phyloP scores from a whole-genome alignment of 2,113 vertebrate genomes.

The Lampris megalopsis region DNA sequence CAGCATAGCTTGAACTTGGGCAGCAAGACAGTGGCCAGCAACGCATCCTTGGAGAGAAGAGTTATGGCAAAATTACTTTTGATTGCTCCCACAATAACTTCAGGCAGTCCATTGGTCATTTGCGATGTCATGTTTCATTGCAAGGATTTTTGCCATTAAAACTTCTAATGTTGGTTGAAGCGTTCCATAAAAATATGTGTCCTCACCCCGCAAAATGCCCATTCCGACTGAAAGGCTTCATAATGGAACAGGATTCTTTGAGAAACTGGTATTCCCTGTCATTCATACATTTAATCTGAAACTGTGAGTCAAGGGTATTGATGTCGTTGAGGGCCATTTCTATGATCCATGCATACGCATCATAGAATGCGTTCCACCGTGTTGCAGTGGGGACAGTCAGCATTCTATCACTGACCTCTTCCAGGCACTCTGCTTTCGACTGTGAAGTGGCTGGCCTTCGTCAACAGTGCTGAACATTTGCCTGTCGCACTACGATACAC shows the following conservation, averaged over 20 bases:
- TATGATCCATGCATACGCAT: conserved; percentile 21
- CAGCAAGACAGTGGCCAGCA: no score
- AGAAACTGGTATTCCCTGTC: conserved; percentile 27
- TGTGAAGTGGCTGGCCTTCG: conserved; percentile 33
- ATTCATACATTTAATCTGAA: conserved; percentile 5
- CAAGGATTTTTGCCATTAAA: conserved; percentile 17
- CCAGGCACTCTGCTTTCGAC: conserved; percentile 15
- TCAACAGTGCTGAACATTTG: conserved; percentile 42
- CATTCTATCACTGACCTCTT: conserved; percentile 25
- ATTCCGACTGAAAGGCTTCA: conserved; percentile 27
- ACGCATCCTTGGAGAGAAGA: neutral
- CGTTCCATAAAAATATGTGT: conserved; percentile 24
- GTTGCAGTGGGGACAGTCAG: conserved; percentile 30
- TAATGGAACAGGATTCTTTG: conserved; percentile 32
- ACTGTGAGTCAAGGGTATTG: conserved; percentile 27
- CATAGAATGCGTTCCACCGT: conserved; percentile 36
- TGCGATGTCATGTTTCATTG: conserved; percentile 8
- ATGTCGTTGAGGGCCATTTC: conserved; percentile 37
- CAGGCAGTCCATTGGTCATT: conserved; percentile 20
- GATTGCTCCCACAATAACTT: conserved; percentile 24
- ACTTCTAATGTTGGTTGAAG: conserved; percentile 14
- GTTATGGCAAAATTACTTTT: conserved; percentile 11
- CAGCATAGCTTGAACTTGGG: neutral
- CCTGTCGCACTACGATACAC: conserved; percentile 38
- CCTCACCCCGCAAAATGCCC: conserved; percentile 17